Conservation (phyloP, 2,113 vertebrate species). For the Sinocyclocheilus grahami region DNA sequence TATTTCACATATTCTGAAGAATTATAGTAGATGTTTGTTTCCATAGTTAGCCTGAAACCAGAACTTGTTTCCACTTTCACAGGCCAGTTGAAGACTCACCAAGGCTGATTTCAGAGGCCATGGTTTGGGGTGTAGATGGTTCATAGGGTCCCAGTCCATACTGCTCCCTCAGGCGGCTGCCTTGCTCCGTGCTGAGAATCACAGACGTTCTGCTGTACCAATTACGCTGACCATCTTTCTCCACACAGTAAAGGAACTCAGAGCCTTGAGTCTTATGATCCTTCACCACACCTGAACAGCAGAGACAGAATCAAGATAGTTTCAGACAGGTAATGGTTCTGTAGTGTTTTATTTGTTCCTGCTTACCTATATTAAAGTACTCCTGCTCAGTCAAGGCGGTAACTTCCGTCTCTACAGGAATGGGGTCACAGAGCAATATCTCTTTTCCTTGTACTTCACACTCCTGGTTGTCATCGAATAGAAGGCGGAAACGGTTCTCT, state of each 20-base stretch:
- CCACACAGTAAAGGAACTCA: slow-evolving; percentile 90
- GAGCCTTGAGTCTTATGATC: slow-evolving; percentile 86
- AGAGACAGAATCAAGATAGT: not conserved
- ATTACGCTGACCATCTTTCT: slow-evolving; percentile 86
- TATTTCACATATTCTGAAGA: no score
- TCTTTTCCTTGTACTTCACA: slow-evolving; percentile 93
- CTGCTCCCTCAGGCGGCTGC: slow-evolving; percentile 89
- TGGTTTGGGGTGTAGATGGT: slow-evolving; percentile 82
- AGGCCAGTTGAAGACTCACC: slow-evolving; percentile 72
- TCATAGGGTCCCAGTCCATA: slow-evolving; percentile 92
- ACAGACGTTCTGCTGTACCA: slow-evolving; percentile 91
- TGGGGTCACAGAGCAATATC: slow-evolving; percentile 95
- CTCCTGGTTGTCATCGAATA: slow-evolving; percentile 96
- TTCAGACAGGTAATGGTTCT: no score
- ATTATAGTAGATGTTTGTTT: not conserved
- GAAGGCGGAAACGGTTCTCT: slow-evolving; percentile 86
- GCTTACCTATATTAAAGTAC: slow-evolving; percentile 91
- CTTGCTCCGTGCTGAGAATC: slow-evolving; percentile 94
- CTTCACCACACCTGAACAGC: slow-evolving; percentile 84
- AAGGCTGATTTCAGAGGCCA: slow-evolving; percentile 96
- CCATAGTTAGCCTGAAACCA: not conserved
- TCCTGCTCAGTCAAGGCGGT: slow-evolving; percentile 94
- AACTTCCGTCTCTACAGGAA: slow-evolving; percentile 93
- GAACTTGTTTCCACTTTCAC: no score
- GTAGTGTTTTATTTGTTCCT: no score